Evolutionary conservation across 2,113 vertebrate genomes (phyloP).

Genomic region (Hemibagrus wyckioides): DNA sequence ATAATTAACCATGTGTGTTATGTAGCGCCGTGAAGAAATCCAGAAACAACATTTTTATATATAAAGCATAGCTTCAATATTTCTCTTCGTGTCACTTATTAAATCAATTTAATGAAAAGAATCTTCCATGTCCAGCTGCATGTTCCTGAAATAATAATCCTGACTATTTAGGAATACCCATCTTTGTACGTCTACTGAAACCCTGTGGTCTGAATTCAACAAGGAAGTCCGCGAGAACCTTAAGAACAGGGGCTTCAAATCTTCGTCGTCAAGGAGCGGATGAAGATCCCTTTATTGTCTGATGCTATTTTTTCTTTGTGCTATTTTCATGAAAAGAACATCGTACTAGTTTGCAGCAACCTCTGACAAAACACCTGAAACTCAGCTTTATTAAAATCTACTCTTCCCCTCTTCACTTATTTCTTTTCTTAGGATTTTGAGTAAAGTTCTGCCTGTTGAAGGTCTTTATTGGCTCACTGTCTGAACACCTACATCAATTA

Average conservation of each 20-base stretch:
- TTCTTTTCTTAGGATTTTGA: background rate
- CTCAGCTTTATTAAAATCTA: background rate
- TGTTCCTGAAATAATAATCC: too few relatives aligned
- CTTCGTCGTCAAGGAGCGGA: background rate
- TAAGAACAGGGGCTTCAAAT: background rate
- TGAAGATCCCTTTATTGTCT: background rate
- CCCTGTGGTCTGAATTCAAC: too few relatives aligned
- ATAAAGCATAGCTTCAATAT: too few relatives aligned
- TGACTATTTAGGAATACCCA: too few relatives aligned
- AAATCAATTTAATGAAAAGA: too few relatives aligned
- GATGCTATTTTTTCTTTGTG: background rate
- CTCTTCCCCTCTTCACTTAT: background rate
- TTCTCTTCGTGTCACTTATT: too few relatives aligned
- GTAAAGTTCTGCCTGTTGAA: background rate
- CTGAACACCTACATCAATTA: background rate
- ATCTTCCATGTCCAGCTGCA: too few relatives aligned
- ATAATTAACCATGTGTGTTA: too few relatives aligned
- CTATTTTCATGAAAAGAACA: background rate
- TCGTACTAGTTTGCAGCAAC: background rate
- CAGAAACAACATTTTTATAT: too few relatives aligned
- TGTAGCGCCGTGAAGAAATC: too few relatives aligned
- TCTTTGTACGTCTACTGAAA: too few relatives aligned
- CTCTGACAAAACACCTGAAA: background rate
- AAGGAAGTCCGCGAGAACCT: background rate
- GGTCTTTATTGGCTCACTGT: background rate